phyloP scores from a whole-genome alignment of 2,888 invertebrate genomes.

The Caenorhabditis becei region DNA sequence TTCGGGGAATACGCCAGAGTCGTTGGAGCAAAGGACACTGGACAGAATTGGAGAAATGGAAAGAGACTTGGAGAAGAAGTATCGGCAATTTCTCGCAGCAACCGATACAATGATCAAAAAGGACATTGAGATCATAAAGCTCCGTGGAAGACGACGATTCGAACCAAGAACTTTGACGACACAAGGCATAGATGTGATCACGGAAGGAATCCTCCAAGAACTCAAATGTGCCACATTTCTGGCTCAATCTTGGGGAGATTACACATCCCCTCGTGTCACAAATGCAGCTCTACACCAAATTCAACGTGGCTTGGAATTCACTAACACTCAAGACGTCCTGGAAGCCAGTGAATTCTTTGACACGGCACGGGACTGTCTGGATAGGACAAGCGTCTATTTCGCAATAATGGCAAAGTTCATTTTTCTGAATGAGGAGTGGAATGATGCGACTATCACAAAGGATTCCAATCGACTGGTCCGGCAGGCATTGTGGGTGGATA shows the following conservation, averaged over 20 bases:
- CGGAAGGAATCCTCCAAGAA: background rate
- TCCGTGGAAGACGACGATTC: background rate
- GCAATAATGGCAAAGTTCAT: background rate
- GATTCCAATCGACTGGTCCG: background rate
- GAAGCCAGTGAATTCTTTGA: background rate
- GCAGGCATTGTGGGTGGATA: background rate
- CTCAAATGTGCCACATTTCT: background rate
- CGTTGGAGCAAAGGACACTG: background rate
- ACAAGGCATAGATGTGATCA: too few relatives aligned
- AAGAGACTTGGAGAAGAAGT: background rate
- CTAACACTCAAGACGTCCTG: background rate
- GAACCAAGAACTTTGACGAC: background rate
- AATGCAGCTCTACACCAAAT: background rate
- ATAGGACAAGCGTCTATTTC: background rate
- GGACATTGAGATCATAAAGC: background rate
- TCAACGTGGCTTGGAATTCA: background rate
- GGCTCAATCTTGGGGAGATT: background rate
- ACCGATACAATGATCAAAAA: background rate
- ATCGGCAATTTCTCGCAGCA: background rate
- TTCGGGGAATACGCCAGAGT: background rate
- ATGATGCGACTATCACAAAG: background rate
- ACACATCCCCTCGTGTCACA: background rate
- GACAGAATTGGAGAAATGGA: background rate
- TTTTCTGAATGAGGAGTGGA: background rate
- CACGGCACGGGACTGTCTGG: background rate